phyloP scores from a whole-genome alignment of 2,888 invertebrate genomes.

The Platerodrilus igneus region DNA sequence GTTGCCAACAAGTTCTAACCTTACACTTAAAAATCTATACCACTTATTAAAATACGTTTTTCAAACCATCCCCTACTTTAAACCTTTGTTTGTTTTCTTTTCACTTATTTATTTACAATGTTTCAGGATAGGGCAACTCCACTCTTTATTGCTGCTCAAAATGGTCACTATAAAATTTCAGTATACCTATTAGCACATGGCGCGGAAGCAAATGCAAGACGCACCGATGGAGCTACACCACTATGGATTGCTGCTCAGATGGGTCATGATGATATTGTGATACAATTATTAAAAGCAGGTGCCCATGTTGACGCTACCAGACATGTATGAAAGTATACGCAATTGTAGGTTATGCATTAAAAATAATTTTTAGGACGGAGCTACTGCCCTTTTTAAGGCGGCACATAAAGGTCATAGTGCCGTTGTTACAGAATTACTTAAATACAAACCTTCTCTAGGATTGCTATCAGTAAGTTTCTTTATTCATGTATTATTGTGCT shows the following conservation, averaged over 20 bases:
- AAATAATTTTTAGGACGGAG: conserved; percentile 77
- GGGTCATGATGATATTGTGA: conserved; percentile 81
- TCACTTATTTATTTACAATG: too few species aligned
- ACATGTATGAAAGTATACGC: conserved; percentile 56
- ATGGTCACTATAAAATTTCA: conserved; percentile 81
- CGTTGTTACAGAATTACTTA: conserved; percentile 79
- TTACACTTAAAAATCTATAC: too few species aligned
- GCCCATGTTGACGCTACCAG: conserved; percentile 75
- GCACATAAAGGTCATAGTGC: conserved; percentile 90
- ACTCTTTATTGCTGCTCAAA: conserved; percentile 89
- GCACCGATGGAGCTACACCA: conserved; percentile 82
- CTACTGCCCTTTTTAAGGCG: conserved; percentile 91
- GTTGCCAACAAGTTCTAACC: too few species aligned
- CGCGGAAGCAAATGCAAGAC: conserved; percentile 66
- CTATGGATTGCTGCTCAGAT: conserved; percentile 95
- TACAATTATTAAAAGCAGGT: conserved; percentile 71
- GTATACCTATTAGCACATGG: conserved; percentile 67
- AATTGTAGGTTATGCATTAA: too few species aligned
- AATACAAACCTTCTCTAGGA: conserved; percentile 75
- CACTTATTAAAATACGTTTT: too few species aligned
- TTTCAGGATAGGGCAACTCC: conserved; percentile 85
- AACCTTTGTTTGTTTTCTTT: too few species aligned
- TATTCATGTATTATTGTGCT: conserved; percentile 11
- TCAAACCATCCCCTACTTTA: too few species aligned
- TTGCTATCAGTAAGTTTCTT: conserved; percentile 66